Base-by-base conservation (phyloP, 2,113 vertebrate species). In the Oryzias woworae region DNA sequence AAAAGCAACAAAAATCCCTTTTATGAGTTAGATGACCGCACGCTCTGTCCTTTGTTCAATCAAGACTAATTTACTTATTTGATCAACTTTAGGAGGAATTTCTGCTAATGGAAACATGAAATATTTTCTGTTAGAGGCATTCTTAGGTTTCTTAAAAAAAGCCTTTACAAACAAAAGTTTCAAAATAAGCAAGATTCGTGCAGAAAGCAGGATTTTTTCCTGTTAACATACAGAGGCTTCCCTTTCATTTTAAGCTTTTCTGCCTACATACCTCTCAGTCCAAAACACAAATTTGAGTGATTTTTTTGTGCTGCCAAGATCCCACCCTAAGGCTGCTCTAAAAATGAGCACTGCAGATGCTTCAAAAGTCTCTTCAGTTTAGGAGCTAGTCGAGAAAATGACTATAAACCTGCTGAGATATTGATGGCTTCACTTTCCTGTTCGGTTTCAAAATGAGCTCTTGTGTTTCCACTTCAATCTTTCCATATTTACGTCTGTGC, bases 141-240 rank as follows among this genome's bases (percentile, higher is more conserved):
- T 28, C 7, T 28, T 28, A 28, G 7, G 26, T 28, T 6, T 28
- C 26, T 28, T 28, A 28, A 28, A 28, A 28, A 28, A 78, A 20
- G 20, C 61, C 53, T 70, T 24, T 66, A 75, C 61, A 23, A 82
- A 54, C 36, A 18, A 48, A 60, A 41, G 51, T 72, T 66, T 76
- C 57, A 77, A 80, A 72, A 85, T 89, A 87, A 53, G 78, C 75
- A 85, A 80, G 85, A 82, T 86, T 80, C 74, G 83, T 78, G 72
- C 59, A 78, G 83, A 80, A 82, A 88, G 83, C 68, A 78, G 86
- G 72, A 84, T 69, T 74, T 62, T 41, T 85, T 90, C 90, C 85
- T 84, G 77, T 83, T 84, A 85, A 87, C 84, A 86, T 77, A 80
- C 70, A 75, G 82, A 24, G 57, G 86, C 77, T 84, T 85, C 74